A percentile compares a stretch with the other conserved stretches of the same genome.
These are phyloP conservation scores for Lasiommata megera DNA, from an alignment of 2,888 invertebrate genomes.

Conservation along the genomic window DNA sequence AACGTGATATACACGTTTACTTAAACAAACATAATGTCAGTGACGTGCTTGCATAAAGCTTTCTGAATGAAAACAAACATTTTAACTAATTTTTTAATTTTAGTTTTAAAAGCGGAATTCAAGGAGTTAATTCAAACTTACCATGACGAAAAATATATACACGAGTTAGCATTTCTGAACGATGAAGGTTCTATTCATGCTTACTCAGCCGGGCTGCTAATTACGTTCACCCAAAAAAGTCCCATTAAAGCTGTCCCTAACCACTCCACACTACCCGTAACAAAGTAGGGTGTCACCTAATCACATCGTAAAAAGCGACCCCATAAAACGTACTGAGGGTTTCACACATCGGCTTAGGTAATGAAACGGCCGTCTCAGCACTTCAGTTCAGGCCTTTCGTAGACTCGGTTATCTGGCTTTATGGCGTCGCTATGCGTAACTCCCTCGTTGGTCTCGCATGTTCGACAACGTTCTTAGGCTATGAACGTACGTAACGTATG, in stretches of 20 bases:
- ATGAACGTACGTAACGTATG: no score
- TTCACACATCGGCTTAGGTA: constrained; percentile 22
- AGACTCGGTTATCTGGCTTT: constrained; percentile 5
- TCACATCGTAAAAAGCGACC: constrained; percentile 26
- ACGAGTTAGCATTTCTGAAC: not conserved
- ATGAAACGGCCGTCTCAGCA: constrained; percentile 15
- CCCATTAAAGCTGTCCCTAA: constrained; percentile 17
- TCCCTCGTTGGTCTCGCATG: not conserved
- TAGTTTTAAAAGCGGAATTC: no score
- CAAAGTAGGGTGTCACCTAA: constrained; percentile 29
- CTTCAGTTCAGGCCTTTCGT: constrained; percentile 1
- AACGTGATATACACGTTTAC: no score
- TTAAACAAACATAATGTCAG: no score
- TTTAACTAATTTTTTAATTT: no score
- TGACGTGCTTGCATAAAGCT: no score
- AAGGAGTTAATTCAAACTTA: no score
- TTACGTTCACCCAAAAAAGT: constrained; percentile 14
- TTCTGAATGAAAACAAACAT: no score
- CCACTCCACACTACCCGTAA: constrained; percentile 9
- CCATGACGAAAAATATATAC: not conserved
- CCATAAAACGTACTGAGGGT: constrained; percentile 24
- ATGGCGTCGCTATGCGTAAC: constrained; percentile 27
- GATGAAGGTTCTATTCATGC: not conserved
- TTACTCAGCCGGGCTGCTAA: constrained; percentile 4
- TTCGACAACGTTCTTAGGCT: no score